These are phyloP conservation scores for Sebastes itinus DNA, from an alignment of 2,797 vertebrate genomes.

Conservation along the genomic window DNA sequence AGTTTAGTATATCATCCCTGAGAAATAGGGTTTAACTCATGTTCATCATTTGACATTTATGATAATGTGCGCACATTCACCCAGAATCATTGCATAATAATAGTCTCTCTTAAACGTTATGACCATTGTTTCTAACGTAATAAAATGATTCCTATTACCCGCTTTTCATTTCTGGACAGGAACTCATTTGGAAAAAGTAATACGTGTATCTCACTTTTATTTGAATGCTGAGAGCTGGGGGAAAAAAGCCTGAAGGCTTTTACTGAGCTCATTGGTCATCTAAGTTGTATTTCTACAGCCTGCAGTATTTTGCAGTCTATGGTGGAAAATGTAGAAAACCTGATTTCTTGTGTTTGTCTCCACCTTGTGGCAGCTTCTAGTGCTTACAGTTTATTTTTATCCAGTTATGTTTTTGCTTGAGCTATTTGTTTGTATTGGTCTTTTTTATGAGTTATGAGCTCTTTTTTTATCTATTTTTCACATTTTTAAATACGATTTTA, in stretches of 20 bases:
- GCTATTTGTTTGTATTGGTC: not conserved
- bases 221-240: not conserved
- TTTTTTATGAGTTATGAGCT: not conserved
- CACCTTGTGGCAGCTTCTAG: slow-evolving; percentile 30
- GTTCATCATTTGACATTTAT: not conserved
- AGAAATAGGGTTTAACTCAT: not conserved
- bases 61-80: not conserved
- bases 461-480: not conserved
- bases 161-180: not conserved
- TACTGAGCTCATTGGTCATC: not conserved
- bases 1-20: not conserved
- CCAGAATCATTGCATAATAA: not conserved
- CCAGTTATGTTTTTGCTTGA: not conserved
- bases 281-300: not conserved
- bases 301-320: not conserved
- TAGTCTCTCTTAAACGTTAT: not conserved
- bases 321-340: not conserved
- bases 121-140: not conserved
- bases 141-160: not conserved
- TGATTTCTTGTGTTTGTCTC: slow-evolving; percentile 40
- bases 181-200: not conserved
- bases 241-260: not conserved
- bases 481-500: not conserved
- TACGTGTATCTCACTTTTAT: not conserved
- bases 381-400: not conserved